A percentile compares a stretch with the other conserved stretches of the same genome.
phyloP scores from a whole-genome alignment of 2,888 invertebrate genomes.

The Drosophila paranaensis region DNA sequence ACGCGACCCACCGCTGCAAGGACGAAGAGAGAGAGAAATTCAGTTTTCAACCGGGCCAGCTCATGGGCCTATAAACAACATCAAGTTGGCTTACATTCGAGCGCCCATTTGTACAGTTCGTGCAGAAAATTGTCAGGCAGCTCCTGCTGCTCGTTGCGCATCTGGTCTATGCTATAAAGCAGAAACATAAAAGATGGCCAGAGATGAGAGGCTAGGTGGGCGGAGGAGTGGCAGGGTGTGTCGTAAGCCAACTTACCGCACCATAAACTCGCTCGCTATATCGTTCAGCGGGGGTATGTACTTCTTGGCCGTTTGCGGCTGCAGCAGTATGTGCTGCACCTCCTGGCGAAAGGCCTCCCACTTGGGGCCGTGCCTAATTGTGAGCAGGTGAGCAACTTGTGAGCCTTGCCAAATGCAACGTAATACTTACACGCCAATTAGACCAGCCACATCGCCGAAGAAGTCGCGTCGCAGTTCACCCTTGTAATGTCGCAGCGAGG shows the following conservation, averaged over 20 bases:
- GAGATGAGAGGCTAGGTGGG: background rate
- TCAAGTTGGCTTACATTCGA: constrained; percentile 91
- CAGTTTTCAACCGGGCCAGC: background rate
- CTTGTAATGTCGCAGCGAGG: constrained; percentile 90
- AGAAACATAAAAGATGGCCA: background rate
- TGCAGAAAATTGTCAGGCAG: constrained; percentile 93
- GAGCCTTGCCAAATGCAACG: constrained; percentile 40
- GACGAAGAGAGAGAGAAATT: background rate
- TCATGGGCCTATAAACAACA: constrained; percentile 6
- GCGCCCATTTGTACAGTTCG: constrained; percentile 95
- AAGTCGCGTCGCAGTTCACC: constrained; percentile 89
- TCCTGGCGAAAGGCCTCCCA: constrained; percentile 94
- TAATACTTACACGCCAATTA: constrained; percentile 90
- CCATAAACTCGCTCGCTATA: constrained; percentile 91
- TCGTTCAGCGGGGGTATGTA: constrained; percentile 90
- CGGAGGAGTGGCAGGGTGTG: background rate
- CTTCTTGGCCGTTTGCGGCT: constrained; percentile 91
- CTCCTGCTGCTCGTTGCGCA: constrained; percentile 88
- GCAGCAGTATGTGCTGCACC: constrained; percentile 93
- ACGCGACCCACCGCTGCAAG: constrained; percentile 91
- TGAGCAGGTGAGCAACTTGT: background rate
- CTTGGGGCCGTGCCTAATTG: constrained; percentile 91
- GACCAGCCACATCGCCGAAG: constrained; percentile 89
- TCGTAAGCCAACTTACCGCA: constrained; percentile 86
- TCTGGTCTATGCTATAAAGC: constrained; percentile 87